Base-by-base conservation (phyloP, 2,113 vertebrate genomes). In the Pantherophis guttatus region DNA sequence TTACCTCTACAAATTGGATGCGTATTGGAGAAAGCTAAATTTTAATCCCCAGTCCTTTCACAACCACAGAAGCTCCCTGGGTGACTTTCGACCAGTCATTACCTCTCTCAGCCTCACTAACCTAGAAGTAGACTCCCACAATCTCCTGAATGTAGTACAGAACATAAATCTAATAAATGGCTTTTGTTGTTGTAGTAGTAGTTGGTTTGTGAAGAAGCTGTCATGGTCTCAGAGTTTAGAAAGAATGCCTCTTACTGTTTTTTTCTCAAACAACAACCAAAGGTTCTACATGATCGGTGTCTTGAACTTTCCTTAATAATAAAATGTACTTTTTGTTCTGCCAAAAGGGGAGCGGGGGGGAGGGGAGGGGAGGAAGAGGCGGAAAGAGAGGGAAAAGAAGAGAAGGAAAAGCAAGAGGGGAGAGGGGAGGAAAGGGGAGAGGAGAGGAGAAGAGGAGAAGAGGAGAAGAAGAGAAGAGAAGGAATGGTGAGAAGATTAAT, bases 401-500 rank as follows among this genome's bases (percentile, higher is more conserved):
- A 50, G 44, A 50, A 7, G 21, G 23, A 55, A n/a, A 75, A 75
- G 65, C 13, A 19, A 19, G 6, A 10, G 8, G 8, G 8, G 39
- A 86, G 39, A 10, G 15, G 19, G 17, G 48, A 39, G 23, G 3
- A 9, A 10, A 9, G 8, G 39, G 8, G 48, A 2, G 1, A 5
- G 44, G 3, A 24, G 9, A 3, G 4, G 21, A 39, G 10, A 1
- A 6, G 33, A 1, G 13, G 21, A 44, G 17, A 39, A 3, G 3
- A 4, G 3, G 3, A 5, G 1, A 8, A 21, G 8, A 3, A 7
- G 2, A 6, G 6, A 2, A 8, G 17, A 85, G 19, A 0, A 19
- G 44, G 44, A 48, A 48, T 5, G 44, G 4, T 48, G 44, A 48
- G 44, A 48, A 48, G 44, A 48, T 48, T 48, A 5, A 44, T 48